A percentile compares a stretch with the other conserved stretches of the same genome.
These are phyloP conservation scores for Agelaius phoeniceus DNA, from an alignment of 2,113 vertebrate genomes.

Conservation along the genomic window DNA sequence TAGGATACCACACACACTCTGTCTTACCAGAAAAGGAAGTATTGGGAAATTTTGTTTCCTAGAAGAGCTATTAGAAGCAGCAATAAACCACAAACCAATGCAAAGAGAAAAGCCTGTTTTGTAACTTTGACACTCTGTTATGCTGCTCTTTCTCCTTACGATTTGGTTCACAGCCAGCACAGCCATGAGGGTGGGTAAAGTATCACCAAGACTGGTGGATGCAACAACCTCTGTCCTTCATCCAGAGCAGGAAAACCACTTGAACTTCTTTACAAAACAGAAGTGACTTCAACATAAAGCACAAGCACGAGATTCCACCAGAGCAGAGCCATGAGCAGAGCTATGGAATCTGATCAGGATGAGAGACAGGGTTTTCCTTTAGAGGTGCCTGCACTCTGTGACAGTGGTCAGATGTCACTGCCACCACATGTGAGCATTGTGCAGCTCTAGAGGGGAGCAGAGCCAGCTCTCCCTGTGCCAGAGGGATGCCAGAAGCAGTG, in stretches of 20 bases:
- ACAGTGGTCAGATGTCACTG: neutral
- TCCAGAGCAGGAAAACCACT: neutral
- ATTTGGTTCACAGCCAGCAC: neutral
- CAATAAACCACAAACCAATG: neutral
- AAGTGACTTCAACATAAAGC: neutral
- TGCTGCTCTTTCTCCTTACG: neutral
- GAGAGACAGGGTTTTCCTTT: neutral
- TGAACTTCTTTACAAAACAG: neutral
- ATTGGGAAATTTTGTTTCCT: conserved; percentile 45
- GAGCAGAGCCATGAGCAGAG: neutral
- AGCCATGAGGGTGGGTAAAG: neutral
- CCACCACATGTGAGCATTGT: neutral
- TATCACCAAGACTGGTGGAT: neutral
- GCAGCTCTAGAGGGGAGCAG: neutral
- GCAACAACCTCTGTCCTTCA: neutral
- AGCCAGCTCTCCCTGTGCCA: neutral
- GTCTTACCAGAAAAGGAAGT: conserved; percentile 40
- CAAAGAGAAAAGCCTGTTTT: neutral
- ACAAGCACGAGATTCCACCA: rapidly evolving
- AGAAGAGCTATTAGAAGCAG: neutral
- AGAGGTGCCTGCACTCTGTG: neutral
- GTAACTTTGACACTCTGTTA: neutral
- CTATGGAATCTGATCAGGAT: neutral
- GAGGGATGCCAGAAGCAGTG: neutral
- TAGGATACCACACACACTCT: neutral